A percentile compares a stretch with the other conserved stretches of the same genome.
Conservation (phyloP, 2,797 vertebrate genomes). For the Paguma larvata region DNA sequence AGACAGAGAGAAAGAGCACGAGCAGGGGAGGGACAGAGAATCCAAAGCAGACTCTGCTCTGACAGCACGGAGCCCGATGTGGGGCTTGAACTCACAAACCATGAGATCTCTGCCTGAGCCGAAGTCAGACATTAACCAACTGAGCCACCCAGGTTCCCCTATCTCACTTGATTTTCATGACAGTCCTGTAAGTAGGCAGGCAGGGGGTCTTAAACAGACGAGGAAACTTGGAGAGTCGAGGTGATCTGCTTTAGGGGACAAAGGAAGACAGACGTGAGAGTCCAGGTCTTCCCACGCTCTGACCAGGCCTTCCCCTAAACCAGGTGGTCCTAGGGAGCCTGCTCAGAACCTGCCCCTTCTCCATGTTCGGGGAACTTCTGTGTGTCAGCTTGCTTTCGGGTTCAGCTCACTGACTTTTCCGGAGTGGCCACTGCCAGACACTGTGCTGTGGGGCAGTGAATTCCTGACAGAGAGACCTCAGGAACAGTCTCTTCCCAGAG, state of each 20-base stretch:
- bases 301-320: not conserved
- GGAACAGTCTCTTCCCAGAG: not conserved
- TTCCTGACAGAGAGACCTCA: not conserved
- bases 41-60: no score
- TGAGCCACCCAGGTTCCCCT: no score
- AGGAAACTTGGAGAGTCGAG: not conserved
- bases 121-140: no score
- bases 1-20: no score
- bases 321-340: not conserved
- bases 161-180: not conserved
- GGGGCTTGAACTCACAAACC: no score
- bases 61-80: no score
- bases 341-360: fast-evolving
- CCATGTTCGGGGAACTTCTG: not conserved
- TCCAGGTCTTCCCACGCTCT: not conserved
- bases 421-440: fast-evolving
- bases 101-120: no score
- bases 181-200: not conserved
- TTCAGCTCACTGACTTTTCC: not conserved
- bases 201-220: not conserved
- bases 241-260: not conserved
- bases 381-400: not conserved
- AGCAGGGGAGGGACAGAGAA: no score
- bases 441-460: not conserved
- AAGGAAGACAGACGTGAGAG: not conserved